phyloP scores from a whole-genome alignment of 2,888 invertebrate genomes.

The Aelia acuminata region DNA sequence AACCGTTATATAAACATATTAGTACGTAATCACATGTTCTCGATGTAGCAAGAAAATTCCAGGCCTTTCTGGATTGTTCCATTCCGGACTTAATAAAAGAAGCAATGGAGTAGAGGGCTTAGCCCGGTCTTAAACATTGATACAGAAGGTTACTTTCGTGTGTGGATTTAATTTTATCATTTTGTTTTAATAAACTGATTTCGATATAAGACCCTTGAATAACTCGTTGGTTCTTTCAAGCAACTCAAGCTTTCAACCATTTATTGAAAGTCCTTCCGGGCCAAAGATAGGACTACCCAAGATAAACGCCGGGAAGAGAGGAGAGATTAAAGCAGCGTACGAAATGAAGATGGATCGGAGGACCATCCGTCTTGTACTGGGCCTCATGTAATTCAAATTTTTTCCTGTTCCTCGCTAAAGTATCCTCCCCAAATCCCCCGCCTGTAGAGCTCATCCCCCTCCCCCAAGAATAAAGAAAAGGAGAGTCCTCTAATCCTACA shows the following conservation, averaged over 20 bases:
- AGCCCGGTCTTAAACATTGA: too few relatives aligned
- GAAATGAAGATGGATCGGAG: slow-evolving; percentile 43
- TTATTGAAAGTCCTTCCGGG: not conserved
- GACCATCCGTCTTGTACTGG: slow-evolving; percentile 13
- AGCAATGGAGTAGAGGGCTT: too few relatives aligned
- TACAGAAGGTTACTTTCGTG: too few relatives aligned
- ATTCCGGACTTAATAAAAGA: too few relatives aligned
- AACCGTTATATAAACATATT: too few relatives aligned
- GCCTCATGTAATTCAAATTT: slow-evolving; percentile 45
- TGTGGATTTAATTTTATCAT: too few relatives aligned
- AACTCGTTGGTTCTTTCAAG: too few relatives aligned
- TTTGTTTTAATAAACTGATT: too few relatives aligned
- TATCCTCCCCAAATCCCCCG: slow-evolving; percentile 7
- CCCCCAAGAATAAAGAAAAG: slow-evolving; percentile 10
- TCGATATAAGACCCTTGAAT: too few relatives aligned
- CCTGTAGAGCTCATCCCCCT: slow-evolving; percentile 7
- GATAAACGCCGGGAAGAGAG: not conserved
- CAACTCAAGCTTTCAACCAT: not conserved
- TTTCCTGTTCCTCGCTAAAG: slow-evolving; percentile 14
- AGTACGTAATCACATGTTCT: too few relatives aligned
- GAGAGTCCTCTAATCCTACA: slow-evolving; percentile 35
- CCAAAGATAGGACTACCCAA: not conserved
- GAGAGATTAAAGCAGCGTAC: not conserved
- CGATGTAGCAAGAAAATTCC: too few relatives aligned
- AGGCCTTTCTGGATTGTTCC: too few relatives aligned